A percentile compares a stretch with the other conserved stretches of the same genome.
Evolutionary conservation across 1,140 invertebrate genomes (phyloP).

Genomic region (Microplitis demolitor): DNA sequence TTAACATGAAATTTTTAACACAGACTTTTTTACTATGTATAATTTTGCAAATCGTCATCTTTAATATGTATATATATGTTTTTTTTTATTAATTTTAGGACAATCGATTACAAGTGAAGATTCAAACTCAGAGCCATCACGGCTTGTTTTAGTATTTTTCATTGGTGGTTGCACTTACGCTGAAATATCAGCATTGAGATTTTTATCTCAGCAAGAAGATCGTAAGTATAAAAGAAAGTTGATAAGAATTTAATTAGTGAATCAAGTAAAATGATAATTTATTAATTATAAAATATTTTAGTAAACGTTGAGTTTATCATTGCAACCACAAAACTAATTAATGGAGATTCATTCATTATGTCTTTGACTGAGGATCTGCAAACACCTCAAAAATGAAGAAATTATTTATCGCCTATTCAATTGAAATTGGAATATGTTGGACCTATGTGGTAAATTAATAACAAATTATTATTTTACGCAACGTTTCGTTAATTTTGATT

Average conservation of each 20-base stretch:
- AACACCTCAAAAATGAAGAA: constrained; percentile 3
- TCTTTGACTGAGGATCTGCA: constrained; percentile 69
- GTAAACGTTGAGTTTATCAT: constrained; percentile 90
- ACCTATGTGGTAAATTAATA: no score
- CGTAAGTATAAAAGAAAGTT: constrained; percentile 58
- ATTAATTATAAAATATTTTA: constrained; percentile 53
- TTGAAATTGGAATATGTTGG: no score
- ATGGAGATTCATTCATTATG: constrained; percentile 84
- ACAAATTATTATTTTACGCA: no score
- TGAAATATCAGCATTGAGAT: constrained; percentile 91
- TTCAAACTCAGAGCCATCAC: constrained; percentile 71
- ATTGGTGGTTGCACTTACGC: constrained; percentile 96
- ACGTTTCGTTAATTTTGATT: no score
- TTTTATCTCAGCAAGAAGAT: constrained; percentile 90
- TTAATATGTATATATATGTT: background rate
- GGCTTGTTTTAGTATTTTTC: constrained; percentile 91
- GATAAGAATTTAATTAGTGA: no score
- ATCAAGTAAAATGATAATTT: constrained; percentile 20
- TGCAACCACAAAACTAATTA: constrained; percentile 91
- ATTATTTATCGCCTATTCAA: no score
- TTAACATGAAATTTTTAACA: no score
- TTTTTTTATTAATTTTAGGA: constrained; percentile 41
- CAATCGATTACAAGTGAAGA: constrained; percentile 69
- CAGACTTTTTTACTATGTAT: no score
- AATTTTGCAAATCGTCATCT: no score